Base-by-base conservation (phyloP, 2,797 vertebrate species). In the Leucoraja ocellata region DNA sequence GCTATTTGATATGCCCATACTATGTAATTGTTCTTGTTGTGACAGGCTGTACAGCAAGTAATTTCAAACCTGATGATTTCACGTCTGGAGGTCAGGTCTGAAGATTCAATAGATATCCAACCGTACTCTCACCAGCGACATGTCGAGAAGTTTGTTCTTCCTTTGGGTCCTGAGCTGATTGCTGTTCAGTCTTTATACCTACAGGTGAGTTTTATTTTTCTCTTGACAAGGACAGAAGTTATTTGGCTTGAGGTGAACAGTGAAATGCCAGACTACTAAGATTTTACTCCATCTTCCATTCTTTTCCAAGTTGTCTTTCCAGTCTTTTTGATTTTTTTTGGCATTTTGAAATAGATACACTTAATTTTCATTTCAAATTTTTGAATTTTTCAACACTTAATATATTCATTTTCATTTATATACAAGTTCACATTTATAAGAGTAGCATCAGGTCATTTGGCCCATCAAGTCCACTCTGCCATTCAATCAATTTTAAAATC, bases 11-110 rank as follows among this genome's bases (percentile, higher is more conserved):
- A 54, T 16, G 39, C 7, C 2, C 21, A 58, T 83, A 58, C 39
- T 16, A 71, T 10, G 25, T 54, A 0, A 8, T 8, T 2, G 13
- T 74, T 93, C 28, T 81, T 58, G 5, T 93, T 93, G 39, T 9
- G 2, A 11, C 93, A 99, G 99, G 96, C 99, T 0, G 98, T 99
- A 93, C 99, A 99, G 95, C 97, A 98, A 32, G 98, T 99, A 11
- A 97, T 99, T 94, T 97, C 97, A 93, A 99, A 99, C 94, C 94
- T 99, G 73, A 96, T 98, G 93, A 98, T 99, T 93, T 97, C 98
- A n/a, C 98, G 97, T 94, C 97, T 99, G 73, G 98, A 99, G 94
- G 95, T 98, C 25, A 98, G 98, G 39, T 97, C 97, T n/a, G 99
- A 99, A 21, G 98, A 99, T 93, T 99, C 98, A 73, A 97, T 97